Conservation (phyloP, 2,113 vertebrate species). For the Percopsis transmontana region DNA sequence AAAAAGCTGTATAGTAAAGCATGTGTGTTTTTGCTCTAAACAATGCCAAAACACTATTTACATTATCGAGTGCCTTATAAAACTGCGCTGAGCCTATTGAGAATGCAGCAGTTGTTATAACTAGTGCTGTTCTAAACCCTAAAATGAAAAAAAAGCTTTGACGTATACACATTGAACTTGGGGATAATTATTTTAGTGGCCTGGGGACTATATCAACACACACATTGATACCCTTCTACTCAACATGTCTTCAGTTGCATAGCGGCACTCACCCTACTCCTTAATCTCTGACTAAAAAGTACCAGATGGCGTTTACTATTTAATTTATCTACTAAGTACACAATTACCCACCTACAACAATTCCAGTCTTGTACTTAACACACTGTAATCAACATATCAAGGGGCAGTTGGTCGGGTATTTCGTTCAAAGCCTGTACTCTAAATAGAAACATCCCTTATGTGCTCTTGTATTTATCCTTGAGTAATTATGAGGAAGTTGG, state of each 20-base stretch:
- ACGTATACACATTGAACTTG: slow-evolving; percentile 23
- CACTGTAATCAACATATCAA: slow-evolving; percentile 45
- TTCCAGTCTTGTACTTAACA: slow-evolving; percentile 52
- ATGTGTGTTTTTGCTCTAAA: slow-evolving; percentile 7
- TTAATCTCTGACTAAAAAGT: slow-evolving; percentile 49
- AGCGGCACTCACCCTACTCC: slow-evolving; percentile 23
- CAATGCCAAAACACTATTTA: slow-evolving; percentile 11
- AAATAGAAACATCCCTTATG: slow-evolving; percentile 20
- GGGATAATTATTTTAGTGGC: slow-evolving; percentile 25
- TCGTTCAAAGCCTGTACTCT: slow-evolving; percentile 22
- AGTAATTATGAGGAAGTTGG: slow-evolving; percentile 12
- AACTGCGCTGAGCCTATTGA: not conserved
- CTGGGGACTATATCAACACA: slow-evolving; percentile 22
- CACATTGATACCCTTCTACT: slow-evolving; percentile 15
- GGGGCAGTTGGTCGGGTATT: slow-evolving; percentile 36
- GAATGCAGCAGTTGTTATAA: not conserved
- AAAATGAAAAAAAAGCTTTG: slow-evolving; percentile 4
- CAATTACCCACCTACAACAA: slow-evolving; percentile 64
- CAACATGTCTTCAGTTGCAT: slow-evolving; percentile 35
- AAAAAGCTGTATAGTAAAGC: slow-evolving; percentile 12
- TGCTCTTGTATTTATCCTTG: slow-evolving; percentile 16
- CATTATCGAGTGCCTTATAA: slow-evolving; percentile 4
- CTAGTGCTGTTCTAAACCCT: slow-evolving; percentile 2
- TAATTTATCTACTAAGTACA: slow-evolving; percentile 66
- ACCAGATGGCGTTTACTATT: slow-evolving; percentile 67